Evolutionary conservation across 2,888 invertebrate genomes (phyloP), one percentile per base, ranked within the genome.

Genomic region (Melipona bicolor): DNA sequence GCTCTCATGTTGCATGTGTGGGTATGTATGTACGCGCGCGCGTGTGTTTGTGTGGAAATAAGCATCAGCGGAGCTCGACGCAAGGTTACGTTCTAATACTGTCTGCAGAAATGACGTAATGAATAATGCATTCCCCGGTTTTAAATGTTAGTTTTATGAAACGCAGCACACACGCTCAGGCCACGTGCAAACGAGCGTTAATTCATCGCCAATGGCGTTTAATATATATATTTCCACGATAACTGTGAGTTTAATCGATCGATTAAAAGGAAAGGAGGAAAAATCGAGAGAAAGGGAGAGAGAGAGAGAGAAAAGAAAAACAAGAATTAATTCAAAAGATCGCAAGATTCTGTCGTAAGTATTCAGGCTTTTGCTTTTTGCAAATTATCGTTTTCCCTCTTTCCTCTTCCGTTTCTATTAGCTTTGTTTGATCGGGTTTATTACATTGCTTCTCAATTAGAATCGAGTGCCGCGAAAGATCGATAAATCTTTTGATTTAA

Each of bases 71-170:
- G 32, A 81, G 62, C 80, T 67, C 56, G 84, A 70, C 88, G 81
- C 88, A 82, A 88, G 88, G 88, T 88, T 88, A 88, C 88, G 88
- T 88, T 88, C 88, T 88, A 88, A 88, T 88, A 88, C 84, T 86
- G 85, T 84, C 81, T 32, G 76, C 81, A 76, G 81, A 77, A 85
- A 85, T 85, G 85, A 84, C 81, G 85, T 74, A 85, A 85, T 84
- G 85, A 85, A 85, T 85, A 85, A 85, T 85, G 68, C 78, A 85
- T 84, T 81, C 81, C n/a, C 65, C 56, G 81, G 73, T 67, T 78
- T 43, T 79, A 85, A 85, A 81, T 85, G 81, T 85, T 85, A 76
- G 80, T 81, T 84, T 85, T 84, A 75, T 84, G 75, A 84, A 84
- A 84, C 69, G 59, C 80, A 59, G 68, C 70, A 65, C 80, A 74